A percentile compares a stretch with the other conserved stretches of the same genome.
These are phyloP conservation scores for Dendroctonus valens DNA, from an alignment of 1,140 invertebrate genomes.

Conservation along the genomic window DNA sequence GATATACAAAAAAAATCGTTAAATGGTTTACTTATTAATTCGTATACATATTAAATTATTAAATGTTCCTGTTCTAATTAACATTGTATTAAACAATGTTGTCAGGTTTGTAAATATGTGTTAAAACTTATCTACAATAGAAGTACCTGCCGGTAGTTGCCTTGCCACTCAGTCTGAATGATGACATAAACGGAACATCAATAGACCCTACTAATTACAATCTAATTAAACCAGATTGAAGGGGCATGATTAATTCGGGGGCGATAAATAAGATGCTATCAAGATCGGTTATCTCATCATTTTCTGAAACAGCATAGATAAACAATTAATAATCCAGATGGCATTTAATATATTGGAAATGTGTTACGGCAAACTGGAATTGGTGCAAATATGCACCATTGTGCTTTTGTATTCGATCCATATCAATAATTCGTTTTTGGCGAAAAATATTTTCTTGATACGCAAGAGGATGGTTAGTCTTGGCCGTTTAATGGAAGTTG, in stretches of 20 bases:
- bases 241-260: constrained; percentile 1
- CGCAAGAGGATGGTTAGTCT: too few relatives aligned
- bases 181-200: neutral
- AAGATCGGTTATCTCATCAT: constrained; percentile 8
- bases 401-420: too few relatives aligned
- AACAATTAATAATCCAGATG: constrained; percentile 16
- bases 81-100: neutral
- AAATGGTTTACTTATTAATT: too few relatives aligned
- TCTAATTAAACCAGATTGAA: constrained; percentile 18
- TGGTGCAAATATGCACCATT: too few relatives aligned
- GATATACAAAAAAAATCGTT: too few relatives aligned
- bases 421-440: too few relatives aligned
- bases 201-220: constrained; percentile 1
- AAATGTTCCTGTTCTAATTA: neutral
- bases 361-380: neutral
- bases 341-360: neutral
- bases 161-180: neutral
- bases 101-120: neutral
- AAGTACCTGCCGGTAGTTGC: neutral
- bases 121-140: neutral
- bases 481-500: too few relatives aligned
- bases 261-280: constrained; percentile 15
- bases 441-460: too few relatives aligned
- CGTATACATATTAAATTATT: too few relatives aligned
- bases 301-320: constrained; percentile 2